A percentile compares a stretch with the other conserved stretches of the same genome.
These are phyloP conservation scores for Epirrhoe tristata DNA, from an alignment of 2,888 invertebrate species.

Conservation along the genomic window DNA sequence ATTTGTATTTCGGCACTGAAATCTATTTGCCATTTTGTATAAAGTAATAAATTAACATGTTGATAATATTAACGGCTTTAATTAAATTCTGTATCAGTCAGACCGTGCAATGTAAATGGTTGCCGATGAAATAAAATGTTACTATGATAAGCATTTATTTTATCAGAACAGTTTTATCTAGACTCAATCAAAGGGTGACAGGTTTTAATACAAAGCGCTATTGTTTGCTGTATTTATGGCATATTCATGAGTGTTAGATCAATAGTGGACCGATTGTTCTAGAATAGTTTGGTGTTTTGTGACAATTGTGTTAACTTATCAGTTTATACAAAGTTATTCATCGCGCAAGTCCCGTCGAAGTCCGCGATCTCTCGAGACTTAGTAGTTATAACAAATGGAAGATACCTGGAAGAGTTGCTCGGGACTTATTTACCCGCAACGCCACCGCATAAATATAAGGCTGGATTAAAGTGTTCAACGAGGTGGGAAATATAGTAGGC, in stretches of 20 bases:
- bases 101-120: slow-evolving; percentile 24
- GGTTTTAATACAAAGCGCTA: slow-evolving; percentile 41
- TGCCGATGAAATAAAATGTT: slow-evolving; percentile 24
- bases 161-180: slow-evolving; percentile 38
- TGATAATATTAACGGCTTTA: slow-evolving; percentile 13
- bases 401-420: slow-evolving; percentile 68
- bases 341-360: slow-evolving; percentile 56
- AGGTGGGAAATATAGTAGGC: slow-evolving; percentile 60
- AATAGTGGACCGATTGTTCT: slow-evolving; percentile 11
- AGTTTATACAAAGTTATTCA: slow-evolving; percentile 49
- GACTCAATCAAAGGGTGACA: slow-evolving; percentile 41
- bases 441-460: slow-evolving; percentile 68
- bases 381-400: slow-evolving; percentile 75
- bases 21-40: not conserved
- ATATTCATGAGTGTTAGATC: slow-evolving; percentile 27
- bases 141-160: slow-evolving; percentile 28
- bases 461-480: slow-evolving; percentile 73
- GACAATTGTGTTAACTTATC: slow-evolving; percentile 45
- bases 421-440: slow-evolving; percentile 69
- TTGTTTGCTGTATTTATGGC: slow-evolving; percentile 42
- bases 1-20: not conserved
- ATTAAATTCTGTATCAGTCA: slow-evolving; percentile 25
- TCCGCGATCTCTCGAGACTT: slow-evolving; percentile 62
- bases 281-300: slow-evolving; percentile 36
- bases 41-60: slow-evolving; percentile 5